phyloP scores from a whole-genome alignment of 2,888 invertebrate genomes.

The Nymphalis c-album region DNA sequence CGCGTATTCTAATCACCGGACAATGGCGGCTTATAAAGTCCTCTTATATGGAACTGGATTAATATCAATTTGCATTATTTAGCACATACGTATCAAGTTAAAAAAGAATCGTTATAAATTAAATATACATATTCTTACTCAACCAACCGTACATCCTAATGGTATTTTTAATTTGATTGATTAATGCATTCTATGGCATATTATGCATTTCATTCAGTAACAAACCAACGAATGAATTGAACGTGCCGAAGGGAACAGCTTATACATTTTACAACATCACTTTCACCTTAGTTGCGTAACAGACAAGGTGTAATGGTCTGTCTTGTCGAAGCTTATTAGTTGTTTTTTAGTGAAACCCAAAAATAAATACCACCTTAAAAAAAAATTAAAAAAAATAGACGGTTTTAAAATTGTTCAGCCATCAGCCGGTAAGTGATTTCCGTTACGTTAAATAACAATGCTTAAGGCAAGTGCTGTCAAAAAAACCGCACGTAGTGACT shows the following conservation, averaged over 20 bases:
- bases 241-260: neutral
- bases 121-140: too few relatives aligned
- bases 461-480: too few relatives aligned
- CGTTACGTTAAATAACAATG: neutral
- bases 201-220: neutral
- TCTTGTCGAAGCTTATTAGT: neutral
- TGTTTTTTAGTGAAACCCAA: neutral
- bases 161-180: too few relatives aligned
- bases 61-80: too few relatives aligned
- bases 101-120: too few relatives aligned
- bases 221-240: neutral
- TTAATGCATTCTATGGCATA: neutral
- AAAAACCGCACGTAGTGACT: too few relatives aligned
- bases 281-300: slow-evolving; percentile 9
- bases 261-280: neutral
- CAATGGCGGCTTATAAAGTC: too few relatives aligned
- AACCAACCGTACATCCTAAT: too few relatives aligned
- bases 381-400: neutral
- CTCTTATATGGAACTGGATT: too few relatives aligned
- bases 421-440: neutral
- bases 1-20: too few relatives aligned
- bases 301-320: neutral
- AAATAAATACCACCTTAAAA: neutral
- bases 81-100: too few relatives aligned
- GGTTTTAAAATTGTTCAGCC: neutral